Percentiles rank a stretch among this genome's conserved stretches.
Conservation (phyloP, 2,113 vertebrate genomes). For the Seriola quinqueradiata region DNA sequence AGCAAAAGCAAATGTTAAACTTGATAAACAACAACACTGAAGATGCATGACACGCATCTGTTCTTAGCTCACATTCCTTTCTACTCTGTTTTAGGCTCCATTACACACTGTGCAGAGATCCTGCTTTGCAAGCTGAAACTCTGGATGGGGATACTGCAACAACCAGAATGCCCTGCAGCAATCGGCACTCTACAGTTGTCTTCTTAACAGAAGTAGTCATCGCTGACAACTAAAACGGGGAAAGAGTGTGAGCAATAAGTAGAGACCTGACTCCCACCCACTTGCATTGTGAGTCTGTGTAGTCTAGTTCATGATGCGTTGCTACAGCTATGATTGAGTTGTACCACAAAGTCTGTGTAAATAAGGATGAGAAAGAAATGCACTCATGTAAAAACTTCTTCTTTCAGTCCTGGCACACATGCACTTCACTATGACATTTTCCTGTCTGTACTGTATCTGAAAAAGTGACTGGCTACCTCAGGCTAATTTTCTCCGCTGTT, state of each 20-base stretch:
- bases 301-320: background rate
- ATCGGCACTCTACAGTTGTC: constrained; percentile 29
- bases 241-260: constrained; percentile 16
- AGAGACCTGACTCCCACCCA: constrained; percentile 33
- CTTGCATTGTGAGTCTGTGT: constrained; percentile 20
- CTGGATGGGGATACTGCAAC: constrained; percentile 47
- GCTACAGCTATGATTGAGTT: background rate
- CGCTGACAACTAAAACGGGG: constrained; percentile 36
- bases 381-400: constrained; percentile 38
- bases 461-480: constrained; percentile 23
- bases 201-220: constrained; percentile 40
- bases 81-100: constrained; percentile 29
- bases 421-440: constrained; percentile 37
- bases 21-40: background rate
- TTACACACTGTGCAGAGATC: constrained; percentile 30
- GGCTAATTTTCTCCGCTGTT: constrained; percentile 22
- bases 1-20: background rate
- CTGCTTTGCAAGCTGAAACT: constrained; percentile 14
- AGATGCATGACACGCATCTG: constrained; percentile 6
- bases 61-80: background rate
- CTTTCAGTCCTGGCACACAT: constrained; percentile 10
- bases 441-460: constrained; percentile 4
- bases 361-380: background rate
- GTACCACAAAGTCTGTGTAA: constrained; percentile 2
- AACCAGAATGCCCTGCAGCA: constrained; percentile 58